These are phyloP conservation scores for Rhabdornis inornatus DNA, from an alignment of 2,113 vertebrate genomes.

Conservation along the genomic window DNA sequence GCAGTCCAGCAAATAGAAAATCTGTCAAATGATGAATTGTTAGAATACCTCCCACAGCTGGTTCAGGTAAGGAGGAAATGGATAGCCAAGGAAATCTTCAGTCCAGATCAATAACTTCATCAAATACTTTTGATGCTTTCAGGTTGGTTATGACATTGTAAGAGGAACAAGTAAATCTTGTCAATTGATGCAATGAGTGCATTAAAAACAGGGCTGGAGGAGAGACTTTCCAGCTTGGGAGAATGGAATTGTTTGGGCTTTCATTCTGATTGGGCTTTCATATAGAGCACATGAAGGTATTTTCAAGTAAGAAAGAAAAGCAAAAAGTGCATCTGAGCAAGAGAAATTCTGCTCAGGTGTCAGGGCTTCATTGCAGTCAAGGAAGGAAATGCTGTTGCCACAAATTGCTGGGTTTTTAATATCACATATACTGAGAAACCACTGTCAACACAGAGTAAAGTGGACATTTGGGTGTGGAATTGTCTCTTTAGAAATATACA, in stretches of 20 bases:
- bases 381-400: not conserved
- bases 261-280: not conserved
- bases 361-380: not conserved
- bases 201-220: not conserved
- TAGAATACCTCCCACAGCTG: conserved; percentile 83
- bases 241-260: not conserved
- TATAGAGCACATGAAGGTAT: not conserved
- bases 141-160: not conserved
- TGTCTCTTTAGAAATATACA: not conserved
- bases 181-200: not conserved
- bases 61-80: conserved; percentile 79
- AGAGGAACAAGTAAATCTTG: not conserved
- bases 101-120: conserved; percentile 28
- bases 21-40: conserved; percentile 78
- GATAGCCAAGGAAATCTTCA: not conserved
- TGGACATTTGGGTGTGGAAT: not conserved
- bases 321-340: not conserved
- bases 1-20: conserved; percentile 80
- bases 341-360: not conserved
- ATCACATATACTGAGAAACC: not conserved
- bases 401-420: not conserved
- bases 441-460: not conserved
- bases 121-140: conserved; percentile 17
- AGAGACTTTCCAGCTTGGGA: not conserved
- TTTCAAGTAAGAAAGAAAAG: not conserved